Base-by-base conservation (phyloP, 2,888 invertebrate genomes). In the Drosophila diplacantha region DNA sequence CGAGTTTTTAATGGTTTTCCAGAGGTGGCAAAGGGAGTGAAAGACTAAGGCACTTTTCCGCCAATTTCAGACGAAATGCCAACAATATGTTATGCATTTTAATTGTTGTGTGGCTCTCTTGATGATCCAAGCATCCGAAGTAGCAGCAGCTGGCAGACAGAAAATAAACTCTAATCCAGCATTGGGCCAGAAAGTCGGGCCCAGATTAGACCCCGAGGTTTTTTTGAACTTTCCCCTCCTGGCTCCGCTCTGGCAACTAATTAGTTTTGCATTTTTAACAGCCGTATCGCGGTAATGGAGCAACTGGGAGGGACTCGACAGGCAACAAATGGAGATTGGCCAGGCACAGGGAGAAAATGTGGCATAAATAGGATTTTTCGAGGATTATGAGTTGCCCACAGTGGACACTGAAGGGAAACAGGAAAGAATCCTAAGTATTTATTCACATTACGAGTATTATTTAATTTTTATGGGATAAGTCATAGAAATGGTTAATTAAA, bases 231-330 rank as follows among this genome's bases (percentile, higher is more conserved):
- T 31, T 14, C 29, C 44, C 8, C 3, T 8, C 16, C 35, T 16
- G 11, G 29, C n/a, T 9, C 14, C 14, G 14, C 44, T 31, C 35
- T 14, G 20, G 26, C 43, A 29, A 69, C 74, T 75, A 75, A 76
- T 81, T 80, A 75, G 75, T 75, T 75, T 75, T 77, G 74, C 78
- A 75, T 75, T 80, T 75, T 74, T 74, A 75, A 74, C 78, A 69
- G 74, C 69, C 77, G 60, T 50, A 57, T 49, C 59, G 51, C 38
- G 65, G 54, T 55, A 35, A 46, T 46, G 58, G 14, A 29, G 41
- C 34, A 41, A 41, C 52, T 20, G 52, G 44, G 44, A 46, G 29
- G 44, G 20, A 46, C 18, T 14, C 44, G 44, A 46, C 44, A 46
- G 29, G 5, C 44, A 46, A 46, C 44, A 46, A 46, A 46, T 46